Evolutionary conservation across 2,888 invertebrate genomes (phyloP), one percentile per base, ranked within the genome.

Genomic region (Epistrophe eligans): DNA sequence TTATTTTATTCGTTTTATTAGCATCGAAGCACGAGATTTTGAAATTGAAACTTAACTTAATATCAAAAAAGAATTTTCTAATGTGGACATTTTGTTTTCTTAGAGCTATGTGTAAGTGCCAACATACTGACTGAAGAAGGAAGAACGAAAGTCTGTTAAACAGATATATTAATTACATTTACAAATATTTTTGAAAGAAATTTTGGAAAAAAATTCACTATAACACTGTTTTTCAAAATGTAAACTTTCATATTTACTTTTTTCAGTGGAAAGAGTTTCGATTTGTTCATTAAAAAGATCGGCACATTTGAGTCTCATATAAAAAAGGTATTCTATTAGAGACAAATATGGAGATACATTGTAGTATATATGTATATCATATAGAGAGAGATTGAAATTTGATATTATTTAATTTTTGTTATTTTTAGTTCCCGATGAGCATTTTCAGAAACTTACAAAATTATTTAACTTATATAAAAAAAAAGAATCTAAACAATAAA

Each of bases 381-480:
- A 67, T 13, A 35, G 60, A 50, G 50, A 62, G 40, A 66, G 9
- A 79, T 28, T 40, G 17, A 28, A 28, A 58, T 10, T 38, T 24
- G 5, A 60, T 50, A 66, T 58, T 38, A 43, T 60, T 9, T 38
- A 19, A 6, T 48, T 17, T 35, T 17, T 60, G 35, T 67, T n/a
- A 45, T 40, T 38, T 55, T 38, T 38, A 32, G 19, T 67, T 70
- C 60, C 74, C 74, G 52, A 74, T 60, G 74, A 74, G 80, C 74
- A 74, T 77, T 71, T 17, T n/a, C 71, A 55, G 76, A 64, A 76
- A 77, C 64, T 57, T 57, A 64, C 32, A 77, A 81, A 77, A 76
- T 70, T 9, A 64, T 74, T 32, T 32, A 62, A 45, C 62, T 62
- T 40, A 43, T 24, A 43, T 43, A 8, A 38, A 64, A 35, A n/a